phyloP scores from a whole-genome alignment of 2,888 invertebrate genomes.

The Dione juno region DNA sequence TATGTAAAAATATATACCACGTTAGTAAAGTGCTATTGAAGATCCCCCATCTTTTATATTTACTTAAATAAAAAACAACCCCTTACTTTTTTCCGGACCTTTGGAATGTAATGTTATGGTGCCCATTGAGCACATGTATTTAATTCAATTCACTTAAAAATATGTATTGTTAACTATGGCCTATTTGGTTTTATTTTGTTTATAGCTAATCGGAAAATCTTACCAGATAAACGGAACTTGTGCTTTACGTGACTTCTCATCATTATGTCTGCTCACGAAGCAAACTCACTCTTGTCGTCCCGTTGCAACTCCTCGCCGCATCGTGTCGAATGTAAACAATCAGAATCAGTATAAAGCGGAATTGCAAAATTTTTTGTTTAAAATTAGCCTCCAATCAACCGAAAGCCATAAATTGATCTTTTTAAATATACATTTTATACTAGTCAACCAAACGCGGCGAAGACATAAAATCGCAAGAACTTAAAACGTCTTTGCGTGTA shows the following conservation, averaged over 20 bases:
- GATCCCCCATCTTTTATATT: not conserved
- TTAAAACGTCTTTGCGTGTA: conserved; percentile 24
- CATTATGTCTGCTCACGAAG: conserved; percentile 52
- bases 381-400: conserved; percentile 62
- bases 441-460: conserved; percentile 29
- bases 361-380: conserved; percentile 55
- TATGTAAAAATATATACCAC: not conserved
- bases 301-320: conserved; percentile 53
- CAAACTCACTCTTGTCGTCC: conserved; percentile 59
- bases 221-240: conserved; percentile 64
- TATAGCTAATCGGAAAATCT: conserved; percentile 39
- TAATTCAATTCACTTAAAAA: no score
- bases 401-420: conserved; percentile 62
- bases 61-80: not conserved
- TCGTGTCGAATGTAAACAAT: conserved; percentile 52
- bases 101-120: not conserved
- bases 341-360: conserved; percentile 60
- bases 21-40: not conserved
- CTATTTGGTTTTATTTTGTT: no score
- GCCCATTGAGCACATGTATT: not conserved
- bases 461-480: conserved; percentile 44
- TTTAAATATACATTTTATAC: conserved; percentile 35
- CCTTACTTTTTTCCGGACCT: not conserved
- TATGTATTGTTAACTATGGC: no score
- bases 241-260: conserved; percentile 56